Evolutionary conservation across 2,113 vertebrate species (phyloP).

Genomic region (Peromyscus leucopus): DNA sequence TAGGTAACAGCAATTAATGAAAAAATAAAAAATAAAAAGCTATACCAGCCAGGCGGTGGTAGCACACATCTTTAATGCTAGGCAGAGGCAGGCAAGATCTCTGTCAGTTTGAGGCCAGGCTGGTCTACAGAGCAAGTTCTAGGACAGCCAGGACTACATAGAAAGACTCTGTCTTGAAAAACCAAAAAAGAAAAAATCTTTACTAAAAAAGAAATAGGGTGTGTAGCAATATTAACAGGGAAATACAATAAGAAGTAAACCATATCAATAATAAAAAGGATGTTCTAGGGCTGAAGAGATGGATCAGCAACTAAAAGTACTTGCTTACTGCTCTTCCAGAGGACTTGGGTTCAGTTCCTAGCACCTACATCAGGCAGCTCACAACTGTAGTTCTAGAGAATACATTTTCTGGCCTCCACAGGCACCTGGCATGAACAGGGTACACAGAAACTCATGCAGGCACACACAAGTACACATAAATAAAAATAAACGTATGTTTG

Average conservation of each 20-base stretch:
- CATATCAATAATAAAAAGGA: neutral
- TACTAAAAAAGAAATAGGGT: conserved; percentile 15
- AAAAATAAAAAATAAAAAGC: neutral
- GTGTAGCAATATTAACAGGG: neutral
- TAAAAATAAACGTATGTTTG: neutral
- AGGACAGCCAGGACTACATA: neutral
- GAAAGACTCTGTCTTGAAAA: neutral
- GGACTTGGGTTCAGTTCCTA: neutral
- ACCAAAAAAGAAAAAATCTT: neutral
- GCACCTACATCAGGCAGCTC: neutral
- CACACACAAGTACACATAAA: neutral
- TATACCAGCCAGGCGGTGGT: neutral
- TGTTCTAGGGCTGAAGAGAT: neutral
- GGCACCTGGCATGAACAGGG: neutral
- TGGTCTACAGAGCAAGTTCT: neutral
- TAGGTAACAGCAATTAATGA: neutral
- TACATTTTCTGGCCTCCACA: neutral
- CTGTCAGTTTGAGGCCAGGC: neutral
- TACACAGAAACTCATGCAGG: neutral
- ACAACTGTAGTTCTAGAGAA: neutral
- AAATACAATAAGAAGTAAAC: conserved; percentile 28
- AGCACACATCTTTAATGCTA: neutral
- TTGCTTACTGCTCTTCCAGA: neutral
- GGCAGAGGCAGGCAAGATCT: neutral
- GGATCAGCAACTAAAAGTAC: neutral